A percentile compares a stretch with the other conserved stretches of the same genome.
phyloP scores from a whole-genome alignment of 2,797 vertebrate genomes.

The Rhodeus uyekii region DNA sequence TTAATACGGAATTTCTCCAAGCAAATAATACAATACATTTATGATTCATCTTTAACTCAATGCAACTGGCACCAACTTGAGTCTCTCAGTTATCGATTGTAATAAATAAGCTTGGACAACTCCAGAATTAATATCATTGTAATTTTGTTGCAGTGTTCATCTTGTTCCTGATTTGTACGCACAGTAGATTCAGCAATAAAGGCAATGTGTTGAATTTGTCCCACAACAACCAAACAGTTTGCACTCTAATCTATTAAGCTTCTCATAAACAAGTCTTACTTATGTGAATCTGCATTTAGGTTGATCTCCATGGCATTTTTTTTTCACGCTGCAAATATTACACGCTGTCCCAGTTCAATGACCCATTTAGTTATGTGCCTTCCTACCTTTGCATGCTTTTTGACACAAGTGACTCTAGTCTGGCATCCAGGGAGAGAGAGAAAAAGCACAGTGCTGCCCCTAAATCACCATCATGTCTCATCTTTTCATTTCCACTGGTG shows the following conservation, averaged over 20 bases:
- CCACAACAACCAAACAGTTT: conserved; percentile 4
- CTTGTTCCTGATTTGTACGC: background rate
- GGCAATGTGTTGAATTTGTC: background rate
- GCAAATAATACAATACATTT: background rate
- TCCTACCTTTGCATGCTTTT: conserved; percentile 27
- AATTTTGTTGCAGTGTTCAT: background rate
- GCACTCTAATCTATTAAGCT: background rate
- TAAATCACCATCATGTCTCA: conserved; percentile 34
- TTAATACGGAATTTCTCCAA: background rate
- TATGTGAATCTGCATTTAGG: background rate
- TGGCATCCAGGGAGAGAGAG: conserved; percentile 26
- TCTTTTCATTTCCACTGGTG: conserved; percentile 16
- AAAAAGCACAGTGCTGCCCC: background rate
- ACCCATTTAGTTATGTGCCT: conserved; percentile 39
- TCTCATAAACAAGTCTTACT: background rate
- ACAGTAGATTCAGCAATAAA: background rate
- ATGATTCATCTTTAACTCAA: background rate
- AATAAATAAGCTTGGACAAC: background rate
- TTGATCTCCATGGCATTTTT: background rate
- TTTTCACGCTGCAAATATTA: conserved; percentile 13
- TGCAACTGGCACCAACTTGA: background rate
- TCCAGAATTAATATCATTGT: background rate
- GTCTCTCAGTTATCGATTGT: background rate
- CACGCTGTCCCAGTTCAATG: conserved; percentile 23
- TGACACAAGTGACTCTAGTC: conserved; percentile 19